A percentile compares a stretch with the other conserved stretches of the same genome.
These are phyloP conservation scores for Thelaira solivaga DNA, from an alignment of 2,888 invertebrate species.

Conservation along the genomic window DNA sequence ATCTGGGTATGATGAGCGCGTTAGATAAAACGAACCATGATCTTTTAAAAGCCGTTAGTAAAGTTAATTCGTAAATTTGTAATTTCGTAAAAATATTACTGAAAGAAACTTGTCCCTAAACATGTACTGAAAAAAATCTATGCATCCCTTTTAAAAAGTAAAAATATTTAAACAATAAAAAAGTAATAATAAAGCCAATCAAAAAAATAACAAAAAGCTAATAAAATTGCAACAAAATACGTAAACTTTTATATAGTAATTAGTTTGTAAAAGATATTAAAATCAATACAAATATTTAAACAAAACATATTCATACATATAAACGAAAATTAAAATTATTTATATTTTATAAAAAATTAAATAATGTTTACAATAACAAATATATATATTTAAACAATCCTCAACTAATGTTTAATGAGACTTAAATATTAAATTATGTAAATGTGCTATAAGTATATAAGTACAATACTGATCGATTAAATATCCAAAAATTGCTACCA, in stretches of 20 bases:
- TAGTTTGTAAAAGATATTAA: conserved; percentile 65
- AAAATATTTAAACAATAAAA: conserved; percentile 8
- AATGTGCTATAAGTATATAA: too few relatives aligned
- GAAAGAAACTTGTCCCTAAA: conserved; percentile 11
- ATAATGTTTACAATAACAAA: conserved; percentile 15
- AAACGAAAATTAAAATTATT: too few relatives aligned
- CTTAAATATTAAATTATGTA: too few relatives aligned
- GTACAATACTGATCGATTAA: too few relatives aligned
- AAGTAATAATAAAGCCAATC: conserved; percentile 9
- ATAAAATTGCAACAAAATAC: conserved; percentile 69
- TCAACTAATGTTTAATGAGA: too few relatives aligned
- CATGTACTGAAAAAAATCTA: conserved; percentile 41
- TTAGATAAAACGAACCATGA: conserved; percentile 77
- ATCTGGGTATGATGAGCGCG: conserved; percentile 78
- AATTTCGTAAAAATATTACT: background rate
- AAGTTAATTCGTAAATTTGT: conserved; percentile 77
- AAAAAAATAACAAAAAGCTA: conserved; percentile 38
- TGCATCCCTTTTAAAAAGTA: background rate
- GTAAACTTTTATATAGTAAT: conserved; percentile 75
- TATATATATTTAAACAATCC: conserved; percentile 42
- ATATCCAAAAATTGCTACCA: too few relatives aligned
- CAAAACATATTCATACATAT: too few relatives aligned
- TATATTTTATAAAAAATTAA: conserved; percentile 61
- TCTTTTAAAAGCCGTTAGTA: conserved; percentile 77
- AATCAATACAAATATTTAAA: conserved; percentile 58